These are phyloP conservation scores for Cryptus viduatorius DNA, from an alignment of 2,888 invertebrate genomes.

Conservation along the genomic window DNA sequence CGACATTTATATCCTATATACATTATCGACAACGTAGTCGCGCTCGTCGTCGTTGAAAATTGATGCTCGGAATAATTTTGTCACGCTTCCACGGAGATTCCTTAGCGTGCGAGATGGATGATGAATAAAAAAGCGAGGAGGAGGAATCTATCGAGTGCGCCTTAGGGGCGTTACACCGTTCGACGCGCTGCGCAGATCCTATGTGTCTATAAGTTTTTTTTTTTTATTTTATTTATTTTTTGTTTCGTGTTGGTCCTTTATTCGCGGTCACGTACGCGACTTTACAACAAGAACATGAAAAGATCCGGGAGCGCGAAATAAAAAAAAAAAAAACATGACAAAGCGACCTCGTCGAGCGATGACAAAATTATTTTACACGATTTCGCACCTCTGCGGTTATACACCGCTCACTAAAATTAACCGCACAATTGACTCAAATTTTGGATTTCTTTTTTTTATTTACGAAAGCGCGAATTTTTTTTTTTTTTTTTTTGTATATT, in stretches of 20 bases:
- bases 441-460: not conserved
- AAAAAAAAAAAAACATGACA: not conserved
- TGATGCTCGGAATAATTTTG: conserved; percentile 59
- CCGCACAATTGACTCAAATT: not conserved
- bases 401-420: not conserved
- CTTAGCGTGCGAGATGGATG: conserved; percentile 14
- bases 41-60: conserved; percentile 45
- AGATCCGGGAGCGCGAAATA: conserved; percentile 17
- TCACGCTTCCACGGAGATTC: conserved; percentile 56
- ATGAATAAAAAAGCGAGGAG: not conserved
- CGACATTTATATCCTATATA: not conserved
- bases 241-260: conserved; percentile 16
- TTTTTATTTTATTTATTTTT: not conserved
- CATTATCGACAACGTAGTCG: conserved; percentile 1
- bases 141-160: conserved; percentile 4
- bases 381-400: conserved; percentile 7
- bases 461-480: not conserved
- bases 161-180: conserved; percentile 30
- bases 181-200: not conserved
- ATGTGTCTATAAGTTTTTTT: conserved; percentile 24
- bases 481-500: conserved; percentile 14
- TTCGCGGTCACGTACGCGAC: conserved; percentile 30
- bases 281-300: not conserved
- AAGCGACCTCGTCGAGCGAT: conserved; percentile 11
- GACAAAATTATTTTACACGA: conserved; percentile 8